Evolutionary conservation across 2,113 vertebrate species (phyloP), one percentile per base, ranked within the genome.

Genomic region (Engraulis encrasicolus): DNA sequence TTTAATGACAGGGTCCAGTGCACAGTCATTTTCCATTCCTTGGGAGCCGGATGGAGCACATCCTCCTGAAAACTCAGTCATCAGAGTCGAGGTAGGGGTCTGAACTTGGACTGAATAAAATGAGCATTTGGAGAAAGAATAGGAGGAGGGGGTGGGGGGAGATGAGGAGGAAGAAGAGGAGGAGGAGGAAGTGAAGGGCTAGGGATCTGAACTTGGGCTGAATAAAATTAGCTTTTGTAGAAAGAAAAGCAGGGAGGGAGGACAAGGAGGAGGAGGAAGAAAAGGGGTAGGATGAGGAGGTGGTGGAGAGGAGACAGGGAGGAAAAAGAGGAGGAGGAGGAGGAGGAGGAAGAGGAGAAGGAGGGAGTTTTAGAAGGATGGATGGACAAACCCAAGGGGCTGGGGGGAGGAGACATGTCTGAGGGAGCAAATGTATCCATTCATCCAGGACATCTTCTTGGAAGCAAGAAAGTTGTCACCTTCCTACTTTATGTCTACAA

Each of bases 321-420:
- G 6, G 23, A 23, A 66, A 11, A n/a, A n/a, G n/a, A n/a, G n/a
- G n/a, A n/a, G n/a, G n/a, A n/a, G 2, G n/a, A 14, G 0, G 9
- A 7, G 31, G 23, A 6, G 48, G 40, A 83, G n/a, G n/a, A n/a
- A n/a, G n/a, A n/a, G n/a, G n/a, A n/a, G n/a, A n/a, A n/a, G n/a
- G n/a, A n/a, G n/a, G n/a, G n/a, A n/a, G 20, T 36, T 50, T 61
- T 15, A 66, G 58, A 37, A 17, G 38, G 48, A 80, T 5, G 49
- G 74, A 85, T 79, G 20, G 52, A 78, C n/a, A 79, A 20, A 61
- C 83, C 78, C 45, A 77, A 74, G 85, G 78, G 83, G 78, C 58
- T 82, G 52, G 15, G 58, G 54, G 36, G 15, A 40, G 49, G 38
- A 71, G 36, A n/a, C 1, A 11, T 45, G 9, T 66, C 85, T 84